Evolutionary conservation across 2,113 vertebrate genomes (phyloP).

Genomic region (Saguinus midas): DNA sequence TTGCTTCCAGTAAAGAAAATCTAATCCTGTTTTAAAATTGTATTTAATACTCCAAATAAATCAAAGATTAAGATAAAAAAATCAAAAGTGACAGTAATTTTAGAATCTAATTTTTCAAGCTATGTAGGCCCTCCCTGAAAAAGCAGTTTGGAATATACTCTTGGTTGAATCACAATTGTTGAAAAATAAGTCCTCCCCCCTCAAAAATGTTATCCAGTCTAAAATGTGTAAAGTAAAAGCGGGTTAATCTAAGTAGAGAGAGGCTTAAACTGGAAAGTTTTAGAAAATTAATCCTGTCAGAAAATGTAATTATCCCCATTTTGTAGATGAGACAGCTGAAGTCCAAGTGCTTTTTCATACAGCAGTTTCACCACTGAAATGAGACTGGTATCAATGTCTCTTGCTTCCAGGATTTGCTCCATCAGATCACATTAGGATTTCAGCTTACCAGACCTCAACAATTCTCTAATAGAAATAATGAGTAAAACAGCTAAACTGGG

Average conservation of each 20-base stretch:
- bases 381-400: not conserved
- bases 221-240: constrained; percentile 1
- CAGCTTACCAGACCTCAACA: not conserved
- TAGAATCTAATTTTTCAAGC: constrained; percentile 40
- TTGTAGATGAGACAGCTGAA: constrained; percentile 36
- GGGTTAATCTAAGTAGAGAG: not conserved
- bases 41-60: constrained; percentile 23
- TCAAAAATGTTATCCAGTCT: not conserved
- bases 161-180: not conserved
- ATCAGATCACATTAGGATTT: not conserved
- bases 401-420: not conserved
- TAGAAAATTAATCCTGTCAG: not conserved
- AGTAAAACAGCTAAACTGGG: not conserved
- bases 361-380: not conserved
- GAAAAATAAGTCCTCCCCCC: not conserved
- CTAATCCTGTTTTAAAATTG: not conserved
- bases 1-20: constrained; percentile 40
- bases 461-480: constrained; percentile 9
- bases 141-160: not conserved
- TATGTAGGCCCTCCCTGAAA: not conserved
- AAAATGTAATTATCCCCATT: not conserved
- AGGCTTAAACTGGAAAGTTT: not conserved
- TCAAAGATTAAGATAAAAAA: constrained; percentile 1
- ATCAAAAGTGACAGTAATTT: constrained; percentile 10
- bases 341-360: not conserved